Evolutionary conservation across 2,113 vertebrate genomes (phyloP).

Genomic region (Nesogale talazaci): DNA sequence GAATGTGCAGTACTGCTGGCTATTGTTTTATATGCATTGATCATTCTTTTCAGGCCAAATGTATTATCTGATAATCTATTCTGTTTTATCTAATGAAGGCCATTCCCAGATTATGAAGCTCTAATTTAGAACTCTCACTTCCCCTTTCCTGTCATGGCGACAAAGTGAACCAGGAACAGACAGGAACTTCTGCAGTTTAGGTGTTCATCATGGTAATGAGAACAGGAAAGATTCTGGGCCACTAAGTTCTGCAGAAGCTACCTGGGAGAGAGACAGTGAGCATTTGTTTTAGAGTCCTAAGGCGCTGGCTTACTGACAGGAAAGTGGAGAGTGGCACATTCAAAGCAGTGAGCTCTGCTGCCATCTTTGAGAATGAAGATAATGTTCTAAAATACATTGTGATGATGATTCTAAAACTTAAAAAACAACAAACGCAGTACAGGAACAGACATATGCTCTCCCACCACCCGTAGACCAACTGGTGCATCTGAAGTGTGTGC

Average conservation of each 20-base stretch:
- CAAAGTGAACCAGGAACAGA: neutral
- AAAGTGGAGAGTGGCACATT: neutral
- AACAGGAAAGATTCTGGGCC: too few relatives aligned
- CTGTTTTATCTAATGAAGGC: neutral
- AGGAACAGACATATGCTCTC: too few relatives aligned
- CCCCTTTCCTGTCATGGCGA: neutral
- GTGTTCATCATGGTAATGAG: neutral
- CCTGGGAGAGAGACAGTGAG: neutral
- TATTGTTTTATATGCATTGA: fast-evolving
- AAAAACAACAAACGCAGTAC: too few relatives aligned
- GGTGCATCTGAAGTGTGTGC: too few relatives aligned
- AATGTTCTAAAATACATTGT: too few relatives aligned
- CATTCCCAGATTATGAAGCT: neutral
- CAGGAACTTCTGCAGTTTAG: neutral
- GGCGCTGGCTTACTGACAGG: neutral
- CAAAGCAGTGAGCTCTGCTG: neutral
- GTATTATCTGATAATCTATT: too few relatives aligned
- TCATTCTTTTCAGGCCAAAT: neutral
- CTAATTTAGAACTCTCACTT: neutral
- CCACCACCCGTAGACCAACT: too few relatives aligned
- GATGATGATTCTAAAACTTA: too few relatives aligned
- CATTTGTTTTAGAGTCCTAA: too few relatives aligned
- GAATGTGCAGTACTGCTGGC: neutral
- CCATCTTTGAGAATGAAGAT: neutral
- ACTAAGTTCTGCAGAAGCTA: too few relatives aligned